These are phyloP conservation scores for Maccullochella peelii DNA, from an alignment of 2,113 vertebrate species.

Conservation along the genomic window DNA sequence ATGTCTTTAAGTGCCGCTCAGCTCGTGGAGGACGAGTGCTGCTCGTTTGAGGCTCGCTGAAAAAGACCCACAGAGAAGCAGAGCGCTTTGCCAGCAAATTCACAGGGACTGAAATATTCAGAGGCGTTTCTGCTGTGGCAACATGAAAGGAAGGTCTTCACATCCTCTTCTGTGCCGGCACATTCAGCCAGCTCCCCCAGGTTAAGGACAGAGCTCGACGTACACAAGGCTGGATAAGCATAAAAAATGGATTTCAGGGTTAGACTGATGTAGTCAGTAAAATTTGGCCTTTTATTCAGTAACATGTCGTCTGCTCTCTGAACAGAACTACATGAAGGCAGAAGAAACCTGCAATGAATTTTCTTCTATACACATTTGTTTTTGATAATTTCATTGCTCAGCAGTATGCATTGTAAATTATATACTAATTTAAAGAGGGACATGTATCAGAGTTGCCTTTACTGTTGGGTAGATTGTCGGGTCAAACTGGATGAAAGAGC, in stretches of 20 bases:
- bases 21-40: conserved; percentile 15
- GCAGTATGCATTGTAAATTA: neutral
- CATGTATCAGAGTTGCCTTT: neutral
- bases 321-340: neutral
- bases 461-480: neutral
- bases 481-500: neutral
- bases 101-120: conserved; percentile 54
- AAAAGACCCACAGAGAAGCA: conserved; percentile 22
- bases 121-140: conserved; percentile 19
- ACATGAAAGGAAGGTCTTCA: conserved; percentile 38
- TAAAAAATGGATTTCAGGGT: conserved; percentile 22
- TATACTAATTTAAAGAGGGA: neutral
- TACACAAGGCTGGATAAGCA: neutral
- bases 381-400: neutral
- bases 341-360: neutral
- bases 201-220: conserved; percentile 18
- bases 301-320: neutral
- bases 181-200: conserved; percentile 19
- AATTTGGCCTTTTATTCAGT: conserved; percentile 11
- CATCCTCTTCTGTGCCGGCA: conserved; percentile 17
- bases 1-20: neutral
- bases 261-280: neutral
- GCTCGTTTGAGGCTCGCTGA: conserved; percentile 42
- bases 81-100: conserved; percentile 45
- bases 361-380: too few species aligned